A percentile compares a stretch with the other conserved stretches of the same genome.
These are phyloP conservation scores for Rhabdomys pumilio DNA, from an alignment of 2,797 vertebrate genomes.

Conservation along the genomic window DNA sequence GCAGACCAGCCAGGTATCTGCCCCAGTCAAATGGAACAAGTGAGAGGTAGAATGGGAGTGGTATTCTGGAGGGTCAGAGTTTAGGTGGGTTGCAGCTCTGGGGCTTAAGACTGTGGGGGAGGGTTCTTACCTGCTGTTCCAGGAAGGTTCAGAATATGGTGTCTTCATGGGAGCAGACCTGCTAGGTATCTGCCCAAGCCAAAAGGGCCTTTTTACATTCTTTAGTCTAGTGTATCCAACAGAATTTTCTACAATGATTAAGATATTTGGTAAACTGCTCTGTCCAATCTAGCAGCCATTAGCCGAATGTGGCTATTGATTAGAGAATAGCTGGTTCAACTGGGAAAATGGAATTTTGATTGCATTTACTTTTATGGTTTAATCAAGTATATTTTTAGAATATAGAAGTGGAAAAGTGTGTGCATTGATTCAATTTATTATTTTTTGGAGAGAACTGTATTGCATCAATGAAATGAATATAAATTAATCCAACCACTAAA, in stretches of 20 bases:
- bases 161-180: no score
- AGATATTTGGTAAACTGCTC: background rate
- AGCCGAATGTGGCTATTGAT: background rate
- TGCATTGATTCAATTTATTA: background rate
- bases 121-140: no score
- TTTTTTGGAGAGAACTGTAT: background rate
- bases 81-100: no score
- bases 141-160: no score
- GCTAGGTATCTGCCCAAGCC: no score
- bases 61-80: no score
- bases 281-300: background rate
- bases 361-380: background rate
- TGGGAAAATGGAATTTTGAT: constrained; percentile 7
- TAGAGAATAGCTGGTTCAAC: background rate
- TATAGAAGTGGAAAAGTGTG: background rate
- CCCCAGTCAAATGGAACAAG: no score
- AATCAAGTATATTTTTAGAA: constrained; percentile 20
- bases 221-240: background rate
- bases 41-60: no score
- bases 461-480: background rate
- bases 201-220: background rate
- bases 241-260: background rate
- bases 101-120: no score
- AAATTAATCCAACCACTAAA: background rate
- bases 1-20: no score